These are phyloP conservation scores for Drosophila aff. DNA, from an alignment of 1,140 invertebrate genomes.

Conservation along the genomic window DNA sequence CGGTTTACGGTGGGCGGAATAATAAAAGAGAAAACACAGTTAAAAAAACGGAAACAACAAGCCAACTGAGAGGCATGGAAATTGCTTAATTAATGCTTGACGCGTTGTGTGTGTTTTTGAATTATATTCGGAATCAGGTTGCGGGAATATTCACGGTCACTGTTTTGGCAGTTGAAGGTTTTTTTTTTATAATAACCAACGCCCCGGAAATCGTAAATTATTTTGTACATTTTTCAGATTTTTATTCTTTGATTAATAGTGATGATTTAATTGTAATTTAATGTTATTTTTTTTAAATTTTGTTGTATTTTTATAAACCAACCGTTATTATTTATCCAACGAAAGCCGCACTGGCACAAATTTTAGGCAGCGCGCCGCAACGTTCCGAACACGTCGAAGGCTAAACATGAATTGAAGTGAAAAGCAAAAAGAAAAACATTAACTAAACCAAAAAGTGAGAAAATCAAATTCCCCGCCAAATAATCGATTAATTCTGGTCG, in stretches of 20 bases:
- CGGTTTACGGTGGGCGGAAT: conserved; percentile 37
- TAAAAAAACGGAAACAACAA: conserved; percentile 1
- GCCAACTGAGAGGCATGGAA: conserved; percentile 61
- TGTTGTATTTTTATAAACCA: neutral
- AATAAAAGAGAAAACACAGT: conserved; percentile 34
- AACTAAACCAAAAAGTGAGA: neutral
- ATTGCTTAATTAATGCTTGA: conserved; percentile 68
- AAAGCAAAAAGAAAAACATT: conserved; percentile 12
- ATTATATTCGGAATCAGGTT: conserved; percentile 32
- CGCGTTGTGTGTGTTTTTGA: conserved; percentile 56
- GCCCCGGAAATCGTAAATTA: conserved; percentile 22
- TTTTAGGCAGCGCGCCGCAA: conserved; percentile 14
- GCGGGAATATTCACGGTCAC: conserved; percentile 68
- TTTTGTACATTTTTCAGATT: neutral
- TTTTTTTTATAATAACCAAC: conserved; percentile 30
- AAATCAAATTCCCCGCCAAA: conserved; percentile 16
- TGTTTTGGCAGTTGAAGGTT: conserved; percentile 54
- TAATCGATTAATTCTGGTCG: neutral
- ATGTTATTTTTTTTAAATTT: neutral
- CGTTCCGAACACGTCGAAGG: conserved; percentile 33
- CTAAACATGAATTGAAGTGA: conserved; percentile 31
- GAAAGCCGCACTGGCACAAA: neutral
- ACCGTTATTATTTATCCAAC: conserved; percentile 24
- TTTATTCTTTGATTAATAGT: neutral
- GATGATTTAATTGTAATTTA: neutral